Conservation (phyloP, 2,888 invertebrate species). For the Brachylomia viminalis region DNA sequence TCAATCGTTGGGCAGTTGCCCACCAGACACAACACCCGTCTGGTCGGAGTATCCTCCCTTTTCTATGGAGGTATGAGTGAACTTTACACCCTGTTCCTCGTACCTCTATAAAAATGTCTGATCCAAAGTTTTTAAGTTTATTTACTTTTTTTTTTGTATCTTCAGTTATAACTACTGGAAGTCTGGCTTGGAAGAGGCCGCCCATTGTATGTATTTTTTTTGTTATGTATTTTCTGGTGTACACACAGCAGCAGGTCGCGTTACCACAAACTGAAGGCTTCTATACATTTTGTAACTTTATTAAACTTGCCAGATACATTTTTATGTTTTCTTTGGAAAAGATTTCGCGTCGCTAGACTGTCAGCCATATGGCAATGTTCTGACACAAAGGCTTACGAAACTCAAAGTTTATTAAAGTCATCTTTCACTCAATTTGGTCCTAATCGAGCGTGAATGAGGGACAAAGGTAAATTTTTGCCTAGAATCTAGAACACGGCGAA, state of each 20-base stretch:
- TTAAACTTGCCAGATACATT: not conserved
- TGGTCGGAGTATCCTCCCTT: too few species aligned
- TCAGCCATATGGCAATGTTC: conserved; percentile 47
- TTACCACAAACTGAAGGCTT: too few species aligned
- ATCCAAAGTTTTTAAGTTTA: not conserved
- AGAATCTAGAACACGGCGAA: conserved; percentile 24
- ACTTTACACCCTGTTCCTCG: too few species aligned
- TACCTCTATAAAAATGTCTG: too few species aligned
- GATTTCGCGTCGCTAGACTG: conserved; percentile 27
- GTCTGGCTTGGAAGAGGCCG: too few species aligned
- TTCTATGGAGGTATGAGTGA: too few species aligned
- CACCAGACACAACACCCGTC: too few species aligned
- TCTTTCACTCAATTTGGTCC: conserved; percentile 78
- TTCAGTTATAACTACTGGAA: too few species aligned
- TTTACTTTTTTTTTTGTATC: not conserved
- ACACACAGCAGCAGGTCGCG: too few species aligned
- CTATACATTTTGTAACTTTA: not conserved
- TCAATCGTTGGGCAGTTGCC: too few species aligned
- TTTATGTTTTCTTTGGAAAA: conserved; percentile 14
- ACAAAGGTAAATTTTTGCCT: conserved; percentile 66
- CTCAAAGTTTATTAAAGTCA: conserved; percentile 66
- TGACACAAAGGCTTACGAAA: conserved; percentile 59
- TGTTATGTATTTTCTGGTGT: too few species aligned
- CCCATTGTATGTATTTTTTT: too few species aligned
- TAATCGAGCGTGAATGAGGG: conserved; percentile 76